Conservation (phyloP, 2,797 vertebrate species). For the Acrossocheilus wenchowensis region DNA sequence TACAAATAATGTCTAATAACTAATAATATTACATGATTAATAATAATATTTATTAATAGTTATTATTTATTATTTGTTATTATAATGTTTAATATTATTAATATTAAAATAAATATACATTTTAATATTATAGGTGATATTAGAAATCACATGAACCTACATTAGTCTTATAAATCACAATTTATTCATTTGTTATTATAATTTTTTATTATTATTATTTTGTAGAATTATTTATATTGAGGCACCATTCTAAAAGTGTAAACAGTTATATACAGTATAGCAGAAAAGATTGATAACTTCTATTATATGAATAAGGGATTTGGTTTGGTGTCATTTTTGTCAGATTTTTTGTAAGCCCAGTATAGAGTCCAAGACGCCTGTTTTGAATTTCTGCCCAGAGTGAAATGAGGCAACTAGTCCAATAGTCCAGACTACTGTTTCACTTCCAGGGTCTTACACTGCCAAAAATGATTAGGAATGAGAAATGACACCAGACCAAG, state of each 20-base stretch:
- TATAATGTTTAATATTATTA: background rate
- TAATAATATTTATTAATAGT: background rate
- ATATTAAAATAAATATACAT: background rate
- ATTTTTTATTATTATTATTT: background rate
- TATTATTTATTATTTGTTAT: background rate
- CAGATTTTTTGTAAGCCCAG: background rate
- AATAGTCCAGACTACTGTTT: background rate
- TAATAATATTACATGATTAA: background rate
- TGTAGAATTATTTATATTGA: background rate
- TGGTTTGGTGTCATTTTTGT: background rate
- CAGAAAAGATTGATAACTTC: background rate
- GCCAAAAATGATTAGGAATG: background rate
- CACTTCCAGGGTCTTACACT: background rate
- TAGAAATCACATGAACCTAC: background rate
- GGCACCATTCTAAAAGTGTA: background rate
- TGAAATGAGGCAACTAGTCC: slow-evolving; percentile 8
- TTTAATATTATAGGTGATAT: background rate
- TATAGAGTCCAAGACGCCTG: background rate
- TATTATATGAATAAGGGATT: background rate
- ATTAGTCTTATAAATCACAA: background rate
- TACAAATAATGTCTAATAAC: no score
- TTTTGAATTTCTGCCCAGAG: background rate
- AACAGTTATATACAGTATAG: background rate
- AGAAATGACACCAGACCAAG: slow-evolving; percentile 1
- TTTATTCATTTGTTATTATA: background rate